A percentile compares a stretch with the other conserved stretches of the same genome.
Conservation (phyloP, 2,797 vertebrate species). For the Tympanoctomys barrerae region DNA sequence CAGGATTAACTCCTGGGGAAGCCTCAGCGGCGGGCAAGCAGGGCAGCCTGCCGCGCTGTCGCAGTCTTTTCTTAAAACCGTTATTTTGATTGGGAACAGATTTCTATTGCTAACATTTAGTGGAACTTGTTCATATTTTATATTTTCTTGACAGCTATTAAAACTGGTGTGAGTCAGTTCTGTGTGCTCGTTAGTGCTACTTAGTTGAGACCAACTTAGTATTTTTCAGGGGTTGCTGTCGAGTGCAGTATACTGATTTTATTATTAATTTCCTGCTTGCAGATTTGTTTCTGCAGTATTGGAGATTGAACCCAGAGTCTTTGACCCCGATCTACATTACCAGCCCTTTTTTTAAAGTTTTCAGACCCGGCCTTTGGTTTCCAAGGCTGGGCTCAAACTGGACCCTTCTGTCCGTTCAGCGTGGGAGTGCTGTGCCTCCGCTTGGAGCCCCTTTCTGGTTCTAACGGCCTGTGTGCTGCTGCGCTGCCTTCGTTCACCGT, state of each 20-base stretch:
- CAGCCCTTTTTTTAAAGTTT: neutral
- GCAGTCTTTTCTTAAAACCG: neutral
- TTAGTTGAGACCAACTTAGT: neutral
- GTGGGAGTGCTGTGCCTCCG: neutral
- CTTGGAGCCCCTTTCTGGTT: neutral
- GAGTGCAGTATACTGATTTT: neutral
- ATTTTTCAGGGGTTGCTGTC: conserved; percentile 36
- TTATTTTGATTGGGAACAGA: conserved; percentile 7
- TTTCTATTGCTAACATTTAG: conserved; percentile 4
- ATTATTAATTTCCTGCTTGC: neutral
- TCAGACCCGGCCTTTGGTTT: neutral
- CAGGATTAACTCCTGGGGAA: neutral
- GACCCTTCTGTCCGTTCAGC: neutral
- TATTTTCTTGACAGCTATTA: neutral
- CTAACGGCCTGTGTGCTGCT: neutral
- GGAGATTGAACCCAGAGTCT: neutral
- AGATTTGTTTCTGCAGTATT: neutral
- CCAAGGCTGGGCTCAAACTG: neutral
- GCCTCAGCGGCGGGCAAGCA: neutral
- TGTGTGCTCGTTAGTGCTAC: conserved; percentile 29
- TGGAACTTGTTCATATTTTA: neutral
- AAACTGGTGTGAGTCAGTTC: conserved; percentile 27
- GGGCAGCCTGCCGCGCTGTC: neutral
- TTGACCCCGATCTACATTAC: neutral
- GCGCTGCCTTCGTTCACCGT: neutral